Evolutionary conservation across 2,888 invertebrate species (phyloP), one percentile per base, ranked within the genome.

Genomic region (Zeuzera pyrina): DNA sequence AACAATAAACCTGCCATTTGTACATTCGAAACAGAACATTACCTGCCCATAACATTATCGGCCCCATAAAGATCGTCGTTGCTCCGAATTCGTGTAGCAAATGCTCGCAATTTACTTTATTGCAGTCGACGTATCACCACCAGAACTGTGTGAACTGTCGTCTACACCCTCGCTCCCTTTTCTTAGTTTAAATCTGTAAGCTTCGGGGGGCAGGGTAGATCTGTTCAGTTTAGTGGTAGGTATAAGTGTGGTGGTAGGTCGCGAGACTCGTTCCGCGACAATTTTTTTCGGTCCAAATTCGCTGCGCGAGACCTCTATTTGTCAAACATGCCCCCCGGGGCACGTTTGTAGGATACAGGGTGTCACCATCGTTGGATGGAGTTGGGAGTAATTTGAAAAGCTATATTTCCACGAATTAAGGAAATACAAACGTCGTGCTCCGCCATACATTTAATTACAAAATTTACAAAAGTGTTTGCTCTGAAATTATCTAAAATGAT

Each of bases 1-100:
- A 74, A 66, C 68, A 74, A 74, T 74, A 68, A 72, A 66, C 62
- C 53, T 56, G 49, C 66, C 65, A 67, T 78, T 72, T 60, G 61
- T 71, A 66, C 65, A 60, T 63, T 62, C 57, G 67, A 57, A 70
- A 68, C 69, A 71, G 63, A 65, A 57, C 76, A 76, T 77, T 78
- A 76, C 73, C 74, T 73, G 76, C 69, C 74, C 74, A 73, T 79
- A 71, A 76, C 77, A 77, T 78, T 79, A 79, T 77, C 74, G 71
- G 57, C 51, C 52, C 72, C 62, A 74, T 77, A 78, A 79, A 77
- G 65, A 71, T 74, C 57, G 62, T 63, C 69, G 66, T 66, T 61
- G 57, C 65, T 59, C 57, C 65, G 62, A 72, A 71, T 71, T 71
- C 76, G 66, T 69, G 71, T 67, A 72, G 69, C 76, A 74, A 79